Conservation (phyloP, 2,797 vertebrate species). For the Pristis pectinata region DNA sequence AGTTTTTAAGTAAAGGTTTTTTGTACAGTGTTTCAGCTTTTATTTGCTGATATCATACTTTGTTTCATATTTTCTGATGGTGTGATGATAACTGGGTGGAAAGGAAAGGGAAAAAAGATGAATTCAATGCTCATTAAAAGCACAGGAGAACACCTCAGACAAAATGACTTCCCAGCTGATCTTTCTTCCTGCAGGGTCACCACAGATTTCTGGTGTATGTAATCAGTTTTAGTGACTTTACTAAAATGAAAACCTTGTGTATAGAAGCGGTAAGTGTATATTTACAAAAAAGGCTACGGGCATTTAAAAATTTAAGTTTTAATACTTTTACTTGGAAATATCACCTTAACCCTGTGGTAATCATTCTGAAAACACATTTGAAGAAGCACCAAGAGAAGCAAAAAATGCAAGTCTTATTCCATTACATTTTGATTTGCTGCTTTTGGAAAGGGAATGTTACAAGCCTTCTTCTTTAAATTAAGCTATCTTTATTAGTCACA, state of each 20-base stretch:
- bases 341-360: not conserved
- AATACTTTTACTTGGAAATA: not conserved
- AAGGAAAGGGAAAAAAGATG: not conserved
- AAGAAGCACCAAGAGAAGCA: too few species aligned
- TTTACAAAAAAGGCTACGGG: not conserved
- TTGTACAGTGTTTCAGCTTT: not conserved
- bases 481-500: too few species aligned
- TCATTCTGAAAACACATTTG: too few species aligned
- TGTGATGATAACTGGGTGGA: not conserved
- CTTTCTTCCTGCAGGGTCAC: not conserved
- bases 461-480: too few species aligned
- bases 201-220: not conserved
- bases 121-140: not conserved
- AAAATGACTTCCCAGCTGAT: not conserved
- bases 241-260: not conserved
- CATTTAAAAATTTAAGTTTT: not conserved
- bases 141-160: not conserved
- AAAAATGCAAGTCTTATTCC: too few species aligned
- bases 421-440: too few species aligned
- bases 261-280: not conserved
- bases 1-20: not conserved
- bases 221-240: not conserved
- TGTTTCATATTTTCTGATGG: constrained; percentile 15
- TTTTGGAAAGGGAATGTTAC: too few species aligned
- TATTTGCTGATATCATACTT: constrained; percentile 9